phyloP scores from a whole-genome alignment of 2,888 invertebrate genomes.

The Aphrophora alni region DNA sequence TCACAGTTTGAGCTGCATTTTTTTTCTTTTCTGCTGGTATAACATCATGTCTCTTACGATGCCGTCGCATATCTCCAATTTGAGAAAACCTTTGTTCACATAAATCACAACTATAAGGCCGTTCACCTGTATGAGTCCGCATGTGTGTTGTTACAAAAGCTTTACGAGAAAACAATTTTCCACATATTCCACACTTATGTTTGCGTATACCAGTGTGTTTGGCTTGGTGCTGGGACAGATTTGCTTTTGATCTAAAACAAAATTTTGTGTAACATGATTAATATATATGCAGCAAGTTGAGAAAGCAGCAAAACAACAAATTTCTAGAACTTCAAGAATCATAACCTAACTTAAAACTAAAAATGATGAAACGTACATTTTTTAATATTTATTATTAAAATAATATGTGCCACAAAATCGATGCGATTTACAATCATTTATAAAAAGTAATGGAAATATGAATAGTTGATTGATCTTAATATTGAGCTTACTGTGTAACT shows the following conservation, averaged over 20 bases:
- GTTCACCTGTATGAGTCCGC: conserved; percentile 50
- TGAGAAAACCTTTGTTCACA: conserved; percentile 49
- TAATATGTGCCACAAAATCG: no score
- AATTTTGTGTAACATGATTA: conserved; percentile 1
- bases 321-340: neutral
- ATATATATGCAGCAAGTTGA: no score
- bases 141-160: conserved; percentile 49
- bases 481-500: no score
- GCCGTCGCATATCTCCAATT: conserved; percentile 50
- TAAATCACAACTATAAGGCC: conserved; percentile 48
- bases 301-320: neutral
- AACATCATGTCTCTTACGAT: conserved; percentile 40
- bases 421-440: no score
- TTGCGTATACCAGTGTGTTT: conserved; percentile 48
- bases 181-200: conserved; percentile 48
- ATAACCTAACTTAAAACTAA: neutral
- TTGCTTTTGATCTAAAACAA: conserved; percentile 47
- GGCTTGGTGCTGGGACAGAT: conserved; percentile 49
- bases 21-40: neutral
- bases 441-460: no score
- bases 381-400: no score
- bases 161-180: conserved; percentile 49
- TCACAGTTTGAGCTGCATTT: neutral
- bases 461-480: no score
- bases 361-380: no score